Base-by-base conservation (phyloP, 2,888 invertebrate species). In the Brachynemurus nebulosus region DNA sequence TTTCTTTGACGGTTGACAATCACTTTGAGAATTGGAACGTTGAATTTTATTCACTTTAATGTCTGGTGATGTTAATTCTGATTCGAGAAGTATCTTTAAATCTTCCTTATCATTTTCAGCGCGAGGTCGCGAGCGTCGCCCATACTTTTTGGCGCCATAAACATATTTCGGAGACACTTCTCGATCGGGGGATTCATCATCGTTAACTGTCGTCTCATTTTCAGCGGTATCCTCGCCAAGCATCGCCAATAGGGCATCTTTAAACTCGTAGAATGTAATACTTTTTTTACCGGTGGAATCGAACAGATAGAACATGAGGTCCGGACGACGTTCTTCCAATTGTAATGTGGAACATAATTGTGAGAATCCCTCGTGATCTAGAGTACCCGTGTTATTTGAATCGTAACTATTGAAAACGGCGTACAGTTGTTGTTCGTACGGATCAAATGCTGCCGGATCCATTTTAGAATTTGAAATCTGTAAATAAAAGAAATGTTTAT, bases 401-500 rank as follows among this genome's bases (percentile, higher is more conserved):
- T 85, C 80, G 66, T 84, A 84, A 58, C 81, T 83, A 61, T 82
- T 77, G 59, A 86, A 88, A 59, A 86, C 83, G 55, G 78, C 76
- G 55, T 80, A 76, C 56, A 86, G 71, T 68, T 86, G 85, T 65
- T 81, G 78, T 63, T 86, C 86, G 60, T 86, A 86, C 36, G 80
- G 85, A 68, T 84, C 82, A 62, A 76, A 47, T 18, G 56, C 47
- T 33, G 50, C 41, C 45, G 53, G 51, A 44, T 57, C 56, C 56
- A 57, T 57, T 51, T 45, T 42, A 14, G n/a, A n/a, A n/a, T n/a
- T n/a, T n/a, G n/a, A n/a, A n/a, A n/a, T n/a, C n/a, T n/a, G n/a
- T n/a, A n/a, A n/a, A n/a, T n/a, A n/a, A n/a, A n/a, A n/a, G n/a
- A n/a, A n/a, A n/a, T n/a, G n/a, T n/a, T n/a, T n/a, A n/a, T n/a